Evolutionary conservation across 2,797 vertebrate genomes (phyloP).

Genomic region (Neoniphon sammara): DNA sequence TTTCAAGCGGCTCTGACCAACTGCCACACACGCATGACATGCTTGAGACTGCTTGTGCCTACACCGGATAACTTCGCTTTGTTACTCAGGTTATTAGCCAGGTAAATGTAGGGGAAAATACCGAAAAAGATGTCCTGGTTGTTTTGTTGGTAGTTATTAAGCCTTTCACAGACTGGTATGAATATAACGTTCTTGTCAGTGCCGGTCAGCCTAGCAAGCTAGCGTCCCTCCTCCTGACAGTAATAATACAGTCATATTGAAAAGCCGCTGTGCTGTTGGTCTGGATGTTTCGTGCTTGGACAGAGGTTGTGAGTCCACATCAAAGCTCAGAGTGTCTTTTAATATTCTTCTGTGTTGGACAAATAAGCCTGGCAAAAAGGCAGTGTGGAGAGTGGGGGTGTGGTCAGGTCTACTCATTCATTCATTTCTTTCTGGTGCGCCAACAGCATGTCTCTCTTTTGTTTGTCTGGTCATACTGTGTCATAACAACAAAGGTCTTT

Average conservation of each 20-base stretch:
- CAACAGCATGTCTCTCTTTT: not conserved
- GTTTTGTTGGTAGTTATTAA: not conserved
- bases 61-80: slow-evolving; percentile 43
- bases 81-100: slow-evolving; percentile 35
- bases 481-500: not conserved
- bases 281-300: no score
- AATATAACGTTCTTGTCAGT: not conserved
- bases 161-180: not conserved
- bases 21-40: slow-evolving; percentile 60
- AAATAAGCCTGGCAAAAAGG: not conserved
- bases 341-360: not conserved
- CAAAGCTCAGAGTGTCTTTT: not conserved
- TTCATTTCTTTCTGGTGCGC: slow-evolving; percentile 19
- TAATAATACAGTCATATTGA: slow-evolving; percentile 15
- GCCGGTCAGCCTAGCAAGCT: slow-evolving; percentile 42
- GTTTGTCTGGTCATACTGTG: not conserved
- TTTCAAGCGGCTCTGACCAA: slow-evolving; percentile 52
- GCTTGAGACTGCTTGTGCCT: not conserved
- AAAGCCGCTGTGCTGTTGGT: not conserved
- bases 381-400: not conserved
- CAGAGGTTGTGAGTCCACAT: not conserved
- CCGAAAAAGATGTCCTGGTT: not conserved
- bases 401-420: slow-evolving; percentile 9
- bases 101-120: slow-evolving; percentile 12
- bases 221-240: slow-evolving; percentile 38